Conservation (phyloP, 35 echinoderm and acorn worm genomes). For the Ophioderma brevispina region DNA sequence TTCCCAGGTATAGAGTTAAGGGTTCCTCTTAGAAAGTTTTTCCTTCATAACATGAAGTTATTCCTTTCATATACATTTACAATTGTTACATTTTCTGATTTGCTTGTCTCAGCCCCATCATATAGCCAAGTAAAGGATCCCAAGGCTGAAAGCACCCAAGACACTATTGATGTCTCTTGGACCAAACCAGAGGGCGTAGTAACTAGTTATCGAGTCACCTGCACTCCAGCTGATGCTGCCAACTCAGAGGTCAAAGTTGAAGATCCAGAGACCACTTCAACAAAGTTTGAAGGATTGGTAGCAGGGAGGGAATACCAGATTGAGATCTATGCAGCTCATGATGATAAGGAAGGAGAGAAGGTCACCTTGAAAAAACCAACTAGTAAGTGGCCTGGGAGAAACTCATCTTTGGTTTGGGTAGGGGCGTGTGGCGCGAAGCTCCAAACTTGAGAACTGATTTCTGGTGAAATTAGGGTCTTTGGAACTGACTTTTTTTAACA, state of each 20-base stretch:
- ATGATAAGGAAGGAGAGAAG: slow-evolving; percentile 55
- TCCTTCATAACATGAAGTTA: no score
- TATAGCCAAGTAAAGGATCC: slow-evolving; percentile 63
- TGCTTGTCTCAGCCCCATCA: slow-evolving; percentile 31
- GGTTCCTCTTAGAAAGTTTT: no score
- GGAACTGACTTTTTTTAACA: no score
- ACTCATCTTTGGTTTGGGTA: no score
- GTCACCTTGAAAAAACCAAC: slow-evolving; percentile 55
- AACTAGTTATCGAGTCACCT: slow-evolving; percentile 45
- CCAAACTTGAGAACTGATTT: no score
- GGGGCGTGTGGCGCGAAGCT: no score
- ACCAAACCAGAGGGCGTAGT: slow-evolving; percentile 39
- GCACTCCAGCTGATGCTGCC: slow-evolving; percentile 34
- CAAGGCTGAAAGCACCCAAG: slow-evolving; percentile 39
- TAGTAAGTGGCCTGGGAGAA: slow-evolving; percentile 57
- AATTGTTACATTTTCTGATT: no score
- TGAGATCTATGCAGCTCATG: slow-evolving; percentile 73
- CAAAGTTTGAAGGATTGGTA: slow-evolving; percentile 52
- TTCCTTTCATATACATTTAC: no score
- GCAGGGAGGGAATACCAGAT: slow-evolving; percentile 60
- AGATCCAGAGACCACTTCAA: slow-evolving; percentile 36
- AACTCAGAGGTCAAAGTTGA: slow-evolving; percentile 58
- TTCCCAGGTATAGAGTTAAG: no score
- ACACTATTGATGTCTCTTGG: slow-evolving; percentile 60
- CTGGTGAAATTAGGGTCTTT: no score